Base-by-base conservation (phyloP, 1,140 invertebrate genomes). In the Drosophila funebris region DNA sequence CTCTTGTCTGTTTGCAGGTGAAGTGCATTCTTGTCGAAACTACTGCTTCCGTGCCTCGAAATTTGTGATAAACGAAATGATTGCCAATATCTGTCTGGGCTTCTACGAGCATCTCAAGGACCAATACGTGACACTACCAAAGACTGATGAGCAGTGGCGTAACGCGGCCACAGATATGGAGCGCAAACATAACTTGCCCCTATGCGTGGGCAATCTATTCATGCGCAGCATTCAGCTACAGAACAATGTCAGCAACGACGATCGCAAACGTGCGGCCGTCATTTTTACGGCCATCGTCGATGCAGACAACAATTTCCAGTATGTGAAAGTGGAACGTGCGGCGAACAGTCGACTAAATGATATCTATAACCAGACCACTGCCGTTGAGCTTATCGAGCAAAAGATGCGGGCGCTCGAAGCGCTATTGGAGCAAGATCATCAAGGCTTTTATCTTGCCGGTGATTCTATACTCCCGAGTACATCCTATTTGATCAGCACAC, bases 11-110 rank as follows among this genome's bases (percentile, higher is more conserved):
- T 9, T 52, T 48, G 37, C 57, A 91, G 90, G 90, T 82, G 90
- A 91, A 89, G 83, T 91, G 37, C 90, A 91, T 81, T 91, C 90
- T 58, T 91, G 90, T 83, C 87, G 90, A 73, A 90, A 91, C 76
- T 91, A 91, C 81, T 91, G 90, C 78, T 91, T 91, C 83, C 90
- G 89, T 85, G 90, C 90, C 81, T 91, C 90, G 56, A 90, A 91
- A 83, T 78, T 90, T 89, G 90, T 91, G 80, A 91, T 91, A 85
- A 79, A 90, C 74, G 88, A 84, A 85, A 91, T 91, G 90, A 91
- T 91, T 78, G 85, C 87, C 79, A 90, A 91, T 76, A 91, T 91
- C 72, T 91, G 90, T 80, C 72, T 89, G 77, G 85, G 88, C 78
- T 90, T 91, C 73, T 91, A 91, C 31, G 87, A 90, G 78, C 78